Evolutionary conservation across 2,888 invertebrate genomes (phyloP), one percentile per base, ranked within the genome.

Genomic region (Xestia c-nigrum): DNA sequence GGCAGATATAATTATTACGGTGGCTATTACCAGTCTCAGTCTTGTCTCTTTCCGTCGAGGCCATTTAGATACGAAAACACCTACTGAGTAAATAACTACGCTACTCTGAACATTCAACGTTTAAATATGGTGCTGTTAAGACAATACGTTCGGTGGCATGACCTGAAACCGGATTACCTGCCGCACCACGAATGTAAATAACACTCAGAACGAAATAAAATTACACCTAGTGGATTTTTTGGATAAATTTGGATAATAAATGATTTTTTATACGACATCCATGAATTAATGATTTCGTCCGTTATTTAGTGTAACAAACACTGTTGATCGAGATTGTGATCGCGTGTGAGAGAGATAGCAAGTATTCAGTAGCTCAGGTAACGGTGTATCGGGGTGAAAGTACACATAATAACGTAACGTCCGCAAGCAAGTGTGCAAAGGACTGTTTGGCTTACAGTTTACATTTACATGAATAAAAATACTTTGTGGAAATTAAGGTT

Each of bases 331-430:
- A 92, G 92, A 92, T 91, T 85, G 90, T 89, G 85, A 87, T 86
- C 84, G 68, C 66, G 69, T 77, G 90, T 87, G 89, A 91, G 82
- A 80, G 89, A 93, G 93, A 93, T 85, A 64, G 80, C 59, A 19
- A 63, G 72, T 84, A 85, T 89, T 85, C 89, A 91, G 91, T 92
- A 90, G 90, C 91, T 92, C 91, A 90, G 88, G 88, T 95, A 95
- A 95, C 95, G 93, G 95, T 94, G 91, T 85, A 87, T 81, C 89
- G 93, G 92, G 94, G 95, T 96, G 95, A 96, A 96, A 95, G 95
- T 95, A 95, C 94, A 91, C 90, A 90, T 92, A 89, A 88, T 89
- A 92, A 91, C 90, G 91, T 91, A 91, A 93, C 90, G 88, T 87
- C 72, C 88, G 78, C 86, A 88, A 84, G 87, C 88, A 90, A 90